Percentiles rank a stretch among this genome's conserved stretches.
Evolutionary conservation across 2,113 vertebrate genomes (phyloP).

Genomic region (Lonchura striata): DNA sequence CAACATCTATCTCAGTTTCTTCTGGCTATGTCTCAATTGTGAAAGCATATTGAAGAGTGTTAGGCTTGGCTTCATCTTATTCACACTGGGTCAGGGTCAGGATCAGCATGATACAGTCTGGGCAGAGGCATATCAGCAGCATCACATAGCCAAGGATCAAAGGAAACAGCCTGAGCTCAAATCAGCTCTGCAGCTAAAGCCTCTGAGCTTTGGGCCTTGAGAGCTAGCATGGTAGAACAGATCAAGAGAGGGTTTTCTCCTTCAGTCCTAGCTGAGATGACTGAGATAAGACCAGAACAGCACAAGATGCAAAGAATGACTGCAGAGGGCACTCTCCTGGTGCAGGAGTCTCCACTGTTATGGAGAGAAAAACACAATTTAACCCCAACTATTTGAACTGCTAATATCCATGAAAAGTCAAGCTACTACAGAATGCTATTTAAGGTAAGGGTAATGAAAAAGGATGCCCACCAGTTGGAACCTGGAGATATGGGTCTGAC

Average conservation of each 20-base stretch:
- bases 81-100: fast-evolving
- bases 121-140: background rate
- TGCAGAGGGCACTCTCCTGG: background rate
- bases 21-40: background rate
- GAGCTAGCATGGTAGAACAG: fast-evolving
- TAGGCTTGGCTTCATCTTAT: background rate
- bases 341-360: background rate
- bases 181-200: background rate
- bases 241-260: background rate
- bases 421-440: background rate
- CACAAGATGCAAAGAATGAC: background rate
- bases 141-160: background rate
- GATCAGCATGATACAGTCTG: background rate
- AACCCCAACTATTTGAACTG: background rate
- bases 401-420: background rate
- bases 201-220: background rate
- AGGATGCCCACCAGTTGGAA: background rate
- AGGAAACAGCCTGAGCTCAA: background rate
- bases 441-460: background rate
- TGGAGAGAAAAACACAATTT: background rate
- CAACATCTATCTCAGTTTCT: background rate
- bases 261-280: background rate
- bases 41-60: background rate
- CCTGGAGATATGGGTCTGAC: background rate
- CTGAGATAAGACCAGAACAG: background rate